Evolutionary conservation across 2,888 invertebrate genomes (phyloP).

Genomic region (Limnephilus lunatus): DNA sequence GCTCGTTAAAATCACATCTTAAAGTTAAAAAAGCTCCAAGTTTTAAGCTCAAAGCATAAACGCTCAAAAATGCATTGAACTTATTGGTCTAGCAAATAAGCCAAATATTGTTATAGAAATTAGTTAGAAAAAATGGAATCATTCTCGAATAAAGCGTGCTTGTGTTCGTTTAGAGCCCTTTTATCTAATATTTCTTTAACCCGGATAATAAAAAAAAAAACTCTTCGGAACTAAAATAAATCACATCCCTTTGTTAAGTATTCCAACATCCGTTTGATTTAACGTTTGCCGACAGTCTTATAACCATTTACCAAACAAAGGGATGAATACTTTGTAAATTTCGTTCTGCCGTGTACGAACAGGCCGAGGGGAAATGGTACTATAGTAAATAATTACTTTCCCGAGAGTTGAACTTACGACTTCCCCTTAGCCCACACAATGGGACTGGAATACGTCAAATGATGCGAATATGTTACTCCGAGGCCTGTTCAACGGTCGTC

Average conservation of each 20-base stretch:
- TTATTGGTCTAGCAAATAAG: too few relatives aligned
- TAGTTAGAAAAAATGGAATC: too few relatives aligned
- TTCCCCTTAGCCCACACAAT: slow-evolving; percentile 22
- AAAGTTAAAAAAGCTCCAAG: too few relatives aligned
- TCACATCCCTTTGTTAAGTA: background rate
- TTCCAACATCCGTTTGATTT: background rate
- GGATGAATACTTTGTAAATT: background rate
- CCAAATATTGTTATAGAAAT: too few relatives aligned
- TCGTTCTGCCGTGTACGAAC: background rate
- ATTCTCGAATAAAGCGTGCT: too few relatives aligned
- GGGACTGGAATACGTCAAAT: slow-evolving; percentile 37
- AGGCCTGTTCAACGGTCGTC: slow-evolving; percentile 21
- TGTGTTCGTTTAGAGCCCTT: too few relatives aligned
- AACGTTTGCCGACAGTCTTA: background rate
- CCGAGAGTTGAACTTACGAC: background rate
- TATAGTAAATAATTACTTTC: slow-evolving; percentile 5
- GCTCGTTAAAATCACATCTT: too few relatives aligned
- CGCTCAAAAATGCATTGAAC: too few relatives aligned
- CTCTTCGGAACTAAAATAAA: background rate
- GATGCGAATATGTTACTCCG: slow-evolving; percentile 19
- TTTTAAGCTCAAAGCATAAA: too few relatives aligned
- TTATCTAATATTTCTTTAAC: background rate
- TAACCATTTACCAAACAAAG: slow-evolving; percentile 6
- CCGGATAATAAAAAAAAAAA: background rate
- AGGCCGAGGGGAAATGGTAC: slow-evolving; percentile 3